Evolutionary conservation across 1,140 invertebrate species (phyloP).

Genomic region (Chymomyza costata): DNA sequence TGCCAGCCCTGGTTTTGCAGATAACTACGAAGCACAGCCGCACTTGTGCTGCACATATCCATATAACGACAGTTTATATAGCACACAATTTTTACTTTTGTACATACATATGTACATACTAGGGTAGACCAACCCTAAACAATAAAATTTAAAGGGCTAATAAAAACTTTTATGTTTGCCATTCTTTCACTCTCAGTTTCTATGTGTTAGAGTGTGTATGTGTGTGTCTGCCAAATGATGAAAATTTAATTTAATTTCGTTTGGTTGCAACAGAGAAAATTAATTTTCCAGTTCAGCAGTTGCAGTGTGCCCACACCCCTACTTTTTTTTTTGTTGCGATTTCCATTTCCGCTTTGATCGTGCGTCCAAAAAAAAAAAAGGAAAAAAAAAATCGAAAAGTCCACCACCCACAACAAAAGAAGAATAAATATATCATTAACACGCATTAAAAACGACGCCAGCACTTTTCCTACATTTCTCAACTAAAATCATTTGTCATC

Average conservation of each 20-base stretch:
- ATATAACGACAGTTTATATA: too few relatives aligned
- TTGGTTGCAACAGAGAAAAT: constrained; percentile 25
- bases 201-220: too few relatives aligned
- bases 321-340: neutral
- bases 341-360: neutral
- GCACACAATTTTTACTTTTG: too few relatives aligned
- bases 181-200: neutral
- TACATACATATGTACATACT: too few relatives aligned
- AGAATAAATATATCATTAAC: constrained; percentile 43
- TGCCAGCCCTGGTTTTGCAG: too few relatives aligned
- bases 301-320: neutral
- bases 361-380: constrained; percentile 7
- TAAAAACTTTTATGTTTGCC: constrained; percentile 43
- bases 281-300: constrained; percentile 42
- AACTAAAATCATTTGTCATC: constrained; percentile 46
- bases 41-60: too few relatives aligned
- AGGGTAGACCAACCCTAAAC: too few relatives aligned
- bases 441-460: neutral
- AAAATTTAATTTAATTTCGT: too few relatives aligned
- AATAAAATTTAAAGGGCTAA: constrained; percentile 48
- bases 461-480: constrained; percentile 11
- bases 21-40: too few relatives aligned
- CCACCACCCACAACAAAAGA: too few relatives aligned
- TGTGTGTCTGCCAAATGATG: too few relatives aligned
- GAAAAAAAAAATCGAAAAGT: constrained; percentile 12